Percentiles rank a stretch among this genome's conserved stretches.
These are phyloP conservation scores for Lasioglossum vierecki DNA, from an alignment of 2,888 invertebrate species.

Conservation along the genomic window DNA sequence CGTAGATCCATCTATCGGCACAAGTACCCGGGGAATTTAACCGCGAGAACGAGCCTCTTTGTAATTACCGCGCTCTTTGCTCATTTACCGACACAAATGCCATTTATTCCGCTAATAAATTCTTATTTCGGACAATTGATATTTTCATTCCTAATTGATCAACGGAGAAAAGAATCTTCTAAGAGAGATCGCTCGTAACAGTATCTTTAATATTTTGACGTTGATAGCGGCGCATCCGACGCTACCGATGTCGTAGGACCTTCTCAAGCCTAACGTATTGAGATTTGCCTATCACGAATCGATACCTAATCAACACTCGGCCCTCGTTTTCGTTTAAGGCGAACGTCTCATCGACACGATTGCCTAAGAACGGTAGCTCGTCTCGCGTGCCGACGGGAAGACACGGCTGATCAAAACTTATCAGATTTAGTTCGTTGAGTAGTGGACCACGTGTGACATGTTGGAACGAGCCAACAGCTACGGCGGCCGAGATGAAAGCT, in stretches of 20 bases:
- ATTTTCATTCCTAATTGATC: not conserved
- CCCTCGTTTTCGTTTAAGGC: slow-evolving; percentile 28
- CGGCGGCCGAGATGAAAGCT: slow-evolving; percentile 61
- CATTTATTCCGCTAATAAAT: not conserved
- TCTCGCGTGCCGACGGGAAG: slow-evolving; percentile 47
- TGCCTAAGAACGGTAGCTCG: slow-evolving; percentile 36
- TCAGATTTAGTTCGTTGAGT: slow-evolving; percentile 58
- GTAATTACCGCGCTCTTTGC: not conserved
- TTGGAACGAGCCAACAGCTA: slow-evolving; percentile 43
- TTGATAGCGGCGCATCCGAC: not conserved
- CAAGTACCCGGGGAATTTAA: not conserved
- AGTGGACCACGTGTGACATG: slow-evolving; percentile 58
- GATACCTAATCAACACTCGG: slow-evolving; percentile 26
- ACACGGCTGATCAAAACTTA: slow-evolving; percentile 58
- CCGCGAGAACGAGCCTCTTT: not conserved
- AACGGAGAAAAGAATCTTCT: not conserved
- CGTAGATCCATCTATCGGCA: not conserved
- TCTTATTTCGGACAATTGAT: not conserved
- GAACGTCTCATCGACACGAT: slow-evolving; percentile 39
- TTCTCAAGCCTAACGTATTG: slow-evolving; percentile 15
- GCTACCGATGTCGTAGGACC: not conserved
- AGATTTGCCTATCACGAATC: slow-evolving; percentile 37
- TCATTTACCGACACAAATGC: not conserved
- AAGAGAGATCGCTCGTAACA: not conserved
- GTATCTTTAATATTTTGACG: not conserved